Evolutionary conservation across 2,797 vertebrate species (phyloP), one percentile per base, ranked within the genome.

Genomic region (Spheniscus humboldti): DNA sequence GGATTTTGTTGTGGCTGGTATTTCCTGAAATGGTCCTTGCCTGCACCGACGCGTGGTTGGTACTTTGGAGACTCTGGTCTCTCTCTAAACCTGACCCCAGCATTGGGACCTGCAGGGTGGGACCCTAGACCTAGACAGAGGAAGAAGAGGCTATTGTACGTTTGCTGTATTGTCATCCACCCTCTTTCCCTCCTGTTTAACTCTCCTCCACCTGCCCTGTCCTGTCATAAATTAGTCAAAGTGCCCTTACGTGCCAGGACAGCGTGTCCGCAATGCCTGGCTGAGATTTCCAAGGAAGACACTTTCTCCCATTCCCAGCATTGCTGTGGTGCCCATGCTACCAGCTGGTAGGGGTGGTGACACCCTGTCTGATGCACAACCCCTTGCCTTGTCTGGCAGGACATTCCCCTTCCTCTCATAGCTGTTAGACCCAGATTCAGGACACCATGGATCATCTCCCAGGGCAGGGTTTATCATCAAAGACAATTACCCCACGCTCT

Each of bases 1-100:
- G 48, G 37, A 8, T 73, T 67, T 79, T 68, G n/a, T 43, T 6
- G 27, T 25, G 18, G n/a, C 13, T 47, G 66, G 15, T 28, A 27
- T 22, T 78, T 68, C 48, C n/a, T 33, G n/a, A 24, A 62, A 20
- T 2, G 9, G 33, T 35, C 55, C 45, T 10, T 31, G 60, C 28
- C 20, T 2, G 3, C 45, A 33, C 4, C 0, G 0, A 13, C 3
- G 3, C 0, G 2, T 53, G 33, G 16, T 16, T 39, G 25, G 43
- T 15, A 18, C 67, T 62, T 67, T 9, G 22, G 30, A 78, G 33
- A 11, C 25, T 43, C 41, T 47, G 33, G 6, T 52, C 9, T 12
- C 18, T 75, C 43, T 66, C 33, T 27, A 24, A 48, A 19, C 27
- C 18, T 45, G 39, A 59, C 13, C 18, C 7, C 50, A n/a, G 27